Conservation (phyloP, 2,113 vertebrate genomes). For the Oxyruncus cristatus region DNA sequence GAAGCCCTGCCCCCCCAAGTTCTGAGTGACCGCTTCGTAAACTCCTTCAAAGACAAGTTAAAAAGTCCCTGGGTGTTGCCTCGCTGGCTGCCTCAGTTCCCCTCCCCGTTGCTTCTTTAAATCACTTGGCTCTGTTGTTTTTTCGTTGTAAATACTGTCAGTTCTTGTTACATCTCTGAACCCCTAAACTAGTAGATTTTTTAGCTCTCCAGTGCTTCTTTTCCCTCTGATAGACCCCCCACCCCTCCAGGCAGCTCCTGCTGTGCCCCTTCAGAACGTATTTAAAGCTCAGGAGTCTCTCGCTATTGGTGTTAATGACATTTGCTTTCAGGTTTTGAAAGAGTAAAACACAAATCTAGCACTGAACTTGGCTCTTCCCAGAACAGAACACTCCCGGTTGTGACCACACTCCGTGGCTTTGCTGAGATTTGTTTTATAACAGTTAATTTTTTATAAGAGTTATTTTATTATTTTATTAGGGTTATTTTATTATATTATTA, state of each 20-base stretch:
- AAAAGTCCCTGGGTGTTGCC: neutral
- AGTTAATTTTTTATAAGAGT: accelerated
- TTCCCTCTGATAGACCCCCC: accelerated
- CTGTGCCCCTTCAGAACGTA: accelerated
- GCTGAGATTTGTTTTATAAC: neutral
- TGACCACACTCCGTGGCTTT: accelerated
- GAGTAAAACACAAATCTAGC: neutral
- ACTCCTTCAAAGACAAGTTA: neutral
- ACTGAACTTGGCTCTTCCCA: accelerated
- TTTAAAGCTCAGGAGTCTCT: accelerated
- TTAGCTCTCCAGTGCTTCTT: accelerated
- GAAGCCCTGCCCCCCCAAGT: neutral
- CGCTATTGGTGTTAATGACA: accelerated
- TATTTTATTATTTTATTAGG: neutral
- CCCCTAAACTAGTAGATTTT: too few species aligned
- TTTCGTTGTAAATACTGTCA: neutral
- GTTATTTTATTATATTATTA: too few species aligned
- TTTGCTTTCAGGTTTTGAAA: neutral
- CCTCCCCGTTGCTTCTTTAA: neutral
- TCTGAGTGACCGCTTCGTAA: neutral
- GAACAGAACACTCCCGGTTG: neutral
- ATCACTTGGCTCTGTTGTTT: neutral
- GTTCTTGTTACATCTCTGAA: neutral
- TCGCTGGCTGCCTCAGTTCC: neutral
- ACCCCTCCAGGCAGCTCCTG: neutral